Conservation (phyloP, 2,113 vertebrate species). For the Phrynosoma blainvillii region DNA sequence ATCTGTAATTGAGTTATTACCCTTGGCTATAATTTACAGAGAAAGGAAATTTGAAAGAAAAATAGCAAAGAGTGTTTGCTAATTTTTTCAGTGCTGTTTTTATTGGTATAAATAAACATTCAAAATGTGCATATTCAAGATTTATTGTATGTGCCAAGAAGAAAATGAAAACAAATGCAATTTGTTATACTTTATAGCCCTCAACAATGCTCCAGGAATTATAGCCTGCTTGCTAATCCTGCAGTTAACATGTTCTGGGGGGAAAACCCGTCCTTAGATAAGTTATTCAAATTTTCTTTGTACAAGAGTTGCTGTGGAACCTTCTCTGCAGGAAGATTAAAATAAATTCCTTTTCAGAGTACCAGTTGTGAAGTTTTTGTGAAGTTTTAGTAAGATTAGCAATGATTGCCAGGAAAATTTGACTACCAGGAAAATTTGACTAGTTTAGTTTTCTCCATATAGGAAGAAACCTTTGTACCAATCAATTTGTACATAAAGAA, state of each 20-base stretch:
- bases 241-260: neutral
- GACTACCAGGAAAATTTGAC: neutral
- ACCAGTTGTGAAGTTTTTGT: neutral
- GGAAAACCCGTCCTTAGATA: too few relatives aligned
- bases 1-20: neutral
- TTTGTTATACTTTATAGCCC: slow-evolving; percentile 16
- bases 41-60: slow-evolving; percentile 31
- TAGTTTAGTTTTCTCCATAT: neutral
- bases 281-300: neutral
- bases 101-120: slow-evolving; percentile 24
- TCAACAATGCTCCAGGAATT: slow-evolving; percentile 25
- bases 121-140: slow-evolving; percentile 2
- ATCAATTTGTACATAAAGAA: neutral
- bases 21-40: slow-evolving; percentile 34
- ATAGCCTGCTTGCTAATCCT: slow-evolving; percentile 17
- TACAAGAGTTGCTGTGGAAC: neutral
- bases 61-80: slow-evolving; percentile 4
- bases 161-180: slow-evolving; percentile 20
- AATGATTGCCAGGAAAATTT: neutral
- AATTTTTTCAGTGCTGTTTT: slow-evolving; percentile 40
- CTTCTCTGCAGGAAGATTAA: neutral
- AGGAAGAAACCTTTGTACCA: neutral
- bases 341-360: neutral
- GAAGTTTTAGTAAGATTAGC: neutral
- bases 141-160: slow-evolving; percentile 20